Conservation (phyloP, 2,113 vertebrate genomes). For the Ochotona princeps region DNA sequence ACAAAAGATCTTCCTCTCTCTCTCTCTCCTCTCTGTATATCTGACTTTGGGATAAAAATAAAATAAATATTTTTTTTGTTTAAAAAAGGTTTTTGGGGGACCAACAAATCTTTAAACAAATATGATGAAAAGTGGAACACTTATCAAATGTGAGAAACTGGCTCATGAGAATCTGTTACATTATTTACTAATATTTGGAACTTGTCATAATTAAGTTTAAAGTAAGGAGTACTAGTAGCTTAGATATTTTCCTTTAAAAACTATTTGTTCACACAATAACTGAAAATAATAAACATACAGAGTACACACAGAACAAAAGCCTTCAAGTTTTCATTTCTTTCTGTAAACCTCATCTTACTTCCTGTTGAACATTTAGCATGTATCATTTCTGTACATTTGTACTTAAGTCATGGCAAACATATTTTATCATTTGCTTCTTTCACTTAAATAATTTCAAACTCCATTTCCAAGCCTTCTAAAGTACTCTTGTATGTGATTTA, state of each 20-base stretch:
- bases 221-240: constrained; percentile 10
- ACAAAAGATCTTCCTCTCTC: no score
- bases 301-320: not conserved
- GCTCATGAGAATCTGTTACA: not conserved
- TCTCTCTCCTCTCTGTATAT: no score
- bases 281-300: not conserved
- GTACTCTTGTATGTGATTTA: not conserved
- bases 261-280: not conserved
- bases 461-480: no score
- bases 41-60: no score
- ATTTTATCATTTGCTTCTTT: no score
- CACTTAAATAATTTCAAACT: no score
- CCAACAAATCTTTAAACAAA: not conserved
- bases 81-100: not conserved
- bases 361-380: not conserved
- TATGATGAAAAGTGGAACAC: not conserved
- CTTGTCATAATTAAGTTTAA: not conserved
- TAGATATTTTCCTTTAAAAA: not conserved
- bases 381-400: not conserved
- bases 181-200: not conserved
- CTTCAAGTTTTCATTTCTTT: not conserved
- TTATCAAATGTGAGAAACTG: not conserved
- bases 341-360: not conserved
- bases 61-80: no score
- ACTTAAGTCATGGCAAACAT: no score